These are phyloP conservation scores for Nemapogon koenigi DNA, from an alignment of 2,888 invertebrate species.

Conservation along the genomic window DNA sequence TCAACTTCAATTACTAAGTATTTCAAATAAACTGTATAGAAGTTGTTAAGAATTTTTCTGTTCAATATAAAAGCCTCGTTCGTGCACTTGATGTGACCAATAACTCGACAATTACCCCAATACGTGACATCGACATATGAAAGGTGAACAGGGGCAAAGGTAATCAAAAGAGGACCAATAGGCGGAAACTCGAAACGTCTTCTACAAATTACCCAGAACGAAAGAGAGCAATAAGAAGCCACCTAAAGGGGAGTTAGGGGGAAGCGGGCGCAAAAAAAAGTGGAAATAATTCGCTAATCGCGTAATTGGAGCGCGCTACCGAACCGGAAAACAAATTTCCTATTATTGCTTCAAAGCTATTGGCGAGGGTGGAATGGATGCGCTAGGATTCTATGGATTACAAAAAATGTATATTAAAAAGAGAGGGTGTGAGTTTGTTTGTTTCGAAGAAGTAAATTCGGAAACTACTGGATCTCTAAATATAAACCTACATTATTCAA, in stretches of 20 bases:
- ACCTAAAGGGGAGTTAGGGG: slow-evolving; percentile 1
- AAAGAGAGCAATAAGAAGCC: slow-evolving; percentile 2
- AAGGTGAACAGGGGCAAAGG: slow-evolving; percentile 22
- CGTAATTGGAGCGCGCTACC: slow-evolving; percentile 62
- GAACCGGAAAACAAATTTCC: slow-evolving; percentile 67
- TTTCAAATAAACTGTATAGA: slow-evolving; percentile 1
- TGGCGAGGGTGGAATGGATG: slow-evolving; percentile 19
- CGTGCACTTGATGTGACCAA: slow-evolving; percentile 8
- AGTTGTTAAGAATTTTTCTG: slow-evolving; percentile 2
- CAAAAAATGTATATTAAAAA: no score
- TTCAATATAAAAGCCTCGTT: slow-evolving; percentile 2
- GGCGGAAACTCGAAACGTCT: slow-evolving; percentile 41
- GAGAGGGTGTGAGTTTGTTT: no score
- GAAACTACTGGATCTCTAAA: no score
- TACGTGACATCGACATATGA: slow-evolving; percentile 11
- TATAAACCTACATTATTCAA: no score
- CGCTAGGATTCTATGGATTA: no score
- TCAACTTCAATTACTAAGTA: no score
- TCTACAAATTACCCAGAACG: slow-evolving; percentile 8
- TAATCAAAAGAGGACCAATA: slow-evolving; percentile 60
- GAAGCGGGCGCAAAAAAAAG: slow-evolving; percentile 37
- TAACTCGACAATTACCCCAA: slow-evolving; percentile 11
- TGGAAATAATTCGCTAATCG: slow-evolving; percentile 65
- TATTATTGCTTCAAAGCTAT: slow-evolving; percentile 48
- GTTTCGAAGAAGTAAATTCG: no score